Conservation (phyloP, 2,888 invertebrate species). For the Camponotus fellah region DNA sequence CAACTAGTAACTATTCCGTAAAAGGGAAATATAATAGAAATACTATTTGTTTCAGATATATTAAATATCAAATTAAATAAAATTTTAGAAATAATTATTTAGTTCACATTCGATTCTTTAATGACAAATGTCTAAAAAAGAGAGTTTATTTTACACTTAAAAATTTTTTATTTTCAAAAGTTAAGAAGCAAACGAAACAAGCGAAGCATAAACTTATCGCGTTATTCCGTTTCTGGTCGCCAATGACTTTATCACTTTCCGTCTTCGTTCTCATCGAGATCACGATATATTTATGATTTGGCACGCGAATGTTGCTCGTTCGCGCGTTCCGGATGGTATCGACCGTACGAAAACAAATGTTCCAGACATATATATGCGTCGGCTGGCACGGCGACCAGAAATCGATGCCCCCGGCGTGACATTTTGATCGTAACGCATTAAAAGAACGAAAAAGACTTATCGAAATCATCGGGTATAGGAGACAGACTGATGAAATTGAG, state of each 20-base stretch:
- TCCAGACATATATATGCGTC: conserved; percentile 23
- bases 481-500: conserved; percentile 57
- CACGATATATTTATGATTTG: conserved; percentile 50
- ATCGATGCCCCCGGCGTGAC: conserved; percentile 20
- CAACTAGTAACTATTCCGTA: neutral
- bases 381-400: neutral
- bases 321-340: conserved; percentile 27
- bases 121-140: neutral
- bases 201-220: neutral
- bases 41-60: neutral
- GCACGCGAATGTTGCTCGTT: conserved; percentile 26
- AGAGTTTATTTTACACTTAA: neutral
- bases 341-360: conserved; percentile 46
- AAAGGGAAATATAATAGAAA: neutral
- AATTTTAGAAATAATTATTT: neutral
- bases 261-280: conserved; percentile 23
- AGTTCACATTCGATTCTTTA: neutral
- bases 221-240: neutral
- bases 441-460: conserved; percentile 50
- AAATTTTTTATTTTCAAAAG: neutral
- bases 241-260: conserved; percentile 19
- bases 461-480: conserved; percentile 41
- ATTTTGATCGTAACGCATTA: conserved; percentile 53
- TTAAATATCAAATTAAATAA: conserved; percentile 19
- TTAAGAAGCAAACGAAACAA: neutral